phyloP scores from a whole-genome alignment of 2,888 invertebrate genomes.

The Mythimna loreyi region DNA sequence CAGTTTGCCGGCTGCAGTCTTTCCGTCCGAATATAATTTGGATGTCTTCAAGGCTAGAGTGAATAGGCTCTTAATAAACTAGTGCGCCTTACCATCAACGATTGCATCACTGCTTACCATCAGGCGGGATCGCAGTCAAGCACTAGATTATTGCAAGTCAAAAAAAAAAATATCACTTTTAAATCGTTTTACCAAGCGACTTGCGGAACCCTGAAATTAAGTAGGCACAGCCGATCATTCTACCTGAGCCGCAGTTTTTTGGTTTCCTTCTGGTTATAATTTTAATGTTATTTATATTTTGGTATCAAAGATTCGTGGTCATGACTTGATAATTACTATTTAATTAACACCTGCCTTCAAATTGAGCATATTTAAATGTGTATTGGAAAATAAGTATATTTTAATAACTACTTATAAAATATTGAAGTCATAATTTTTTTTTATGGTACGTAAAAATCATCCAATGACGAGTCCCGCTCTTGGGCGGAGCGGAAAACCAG shows the following conservation, averaged over 20 bases:
- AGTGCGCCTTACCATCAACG: too few species aligned
- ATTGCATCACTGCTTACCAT: too few species aligned
- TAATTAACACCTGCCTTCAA: constrained; percentile 52
- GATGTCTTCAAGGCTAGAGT: too few species aligned
- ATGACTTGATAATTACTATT: constrained; percentile 45
- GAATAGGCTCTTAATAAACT: too few species aligned
- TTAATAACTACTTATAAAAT: too few species aligned
- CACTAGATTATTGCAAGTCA: too few species aligned
- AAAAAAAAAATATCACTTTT: not conserved
- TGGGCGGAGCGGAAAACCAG: too few species aligned
- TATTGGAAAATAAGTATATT: not conserved
- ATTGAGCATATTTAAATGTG: constrained; percentile 8
- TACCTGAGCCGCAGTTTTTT: constrained; percentile 77
- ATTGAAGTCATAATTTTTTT: not conserved
- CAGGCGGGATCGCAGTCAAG: too few species aligned
- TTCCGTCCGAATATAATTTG: too few species aligned
- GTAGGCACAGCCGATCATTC: constrained; percentile 61
- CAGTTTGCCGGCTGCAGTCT: too few species aligned
- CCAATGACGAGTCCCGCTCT: too few species aligned
- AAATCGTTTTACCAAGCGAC: not conserved
- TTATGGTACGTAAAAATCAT: too few species aligned
- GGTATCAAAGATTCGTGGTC: constrained; percentile 40
- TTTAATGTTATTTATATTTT: constrained; percentile 53
- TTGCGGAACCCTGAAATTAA: constrained; percentile 51
- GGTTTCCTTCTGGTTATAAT: constrained; percentile 67